Base-by-base conservation (phyloP, 2,113 vertebrate genomes). In the Galbula dea region DNA sequence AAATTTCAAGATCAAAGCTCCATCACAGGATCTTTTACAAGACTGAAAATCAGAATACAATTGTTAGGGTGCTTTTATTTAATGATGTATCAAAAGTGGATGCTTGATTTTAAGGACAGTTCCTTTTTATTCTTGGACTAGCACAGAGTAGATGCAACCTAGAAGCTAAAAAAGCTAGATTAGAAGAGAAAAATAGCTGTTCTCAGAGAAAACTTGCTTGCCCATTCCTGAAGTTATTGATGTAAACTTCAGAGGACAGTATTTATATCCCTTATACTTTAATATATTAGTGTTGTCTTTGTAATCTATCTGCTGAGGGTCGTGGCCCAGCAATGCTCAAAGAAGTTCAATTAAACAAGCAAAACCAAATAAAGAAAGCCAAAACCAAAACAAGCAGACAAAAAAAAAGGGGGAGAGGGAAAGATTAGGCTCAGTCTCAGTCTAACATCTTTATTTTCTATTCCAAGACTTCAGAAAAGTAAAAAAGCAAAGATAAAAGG, bases 1-100 rank as follows among this genome's bases (percentile, higher is more conserved):
- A 92, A 94, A 88, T 89, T 95, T 93, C 57, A 69, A 86, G 84
- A 95, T 95, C 93, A 96, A 96, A 96, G 95, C 92, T 69, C 68
- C 75, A 85, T 92, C 88, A 86, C 41, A 83, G 76, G 83, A 73
- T 71, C 67, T 93, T 90, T 89, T 90, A 94, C 63, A 92, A 95
- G 83, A 16, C 61, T 72, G 29, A 93, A 71, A 91, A 95, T 89
- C 36, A 87, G 92, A 92, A 80, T 74, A 91, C 93, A 92, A 83
- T 91, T 52, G 74, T 59, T 78, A 76, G 34, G 67, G 32, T 91
- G 68, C 69, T 88, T 94, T 96, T 92, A 88, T 93, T 93, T 86
- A 92, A 93, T 87, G 79, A 49, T 93, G 32, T 94, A 75, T 89
- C 66, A 90, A 85, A 95, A 92, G 65, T 27, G n/a, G 62, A 76